Evolutionary conservation across 1,140 invertebrate species (phyloP).

Genomic region (Alviniconcha marisindica): DNA sequence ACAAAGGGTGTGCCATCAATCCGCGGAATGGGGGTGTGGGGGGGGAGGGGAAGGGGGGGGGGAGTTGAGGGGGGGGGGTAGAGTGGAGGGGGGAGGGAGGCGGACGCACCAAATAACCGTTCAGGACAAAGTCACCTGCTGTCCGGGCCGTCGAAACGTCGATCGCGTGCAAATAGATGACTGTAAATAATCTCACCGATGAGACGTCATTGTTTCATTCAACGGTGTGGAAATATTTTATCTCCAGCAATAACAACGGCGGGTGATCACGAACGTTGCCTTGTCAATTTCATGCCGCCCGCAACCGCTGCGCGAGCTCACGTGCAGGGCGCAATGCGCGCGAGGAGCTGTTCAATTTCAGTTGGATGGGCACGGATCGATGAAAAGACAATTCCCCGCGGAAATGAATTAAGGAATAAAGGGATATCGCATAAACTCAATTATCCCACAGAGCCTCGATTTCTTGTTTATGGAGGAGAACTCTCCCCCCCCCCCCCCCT

Average conservation of each 20-base stretch:
- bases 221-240: slow-evolving; percentile 38
- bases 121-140: too few relatives aligned
- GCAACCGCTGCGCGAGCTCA: not conserved
- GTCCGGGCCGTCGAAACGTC: not conserved
- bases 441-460: slow-evolving; percentile 31
- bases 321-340: slow-evolving; percentile 30
- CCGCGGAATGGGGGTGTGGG: not conserved
- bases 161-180: slow-evolving; percentile 23
- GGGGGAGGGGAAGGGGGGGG: not conserved
- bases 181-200: slow-evolving; percentile 34
- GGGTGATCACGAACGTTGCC: not conserved
- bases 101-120: too few relatives aligned
- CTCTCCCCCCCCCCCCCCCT: slow-evolving; percentile 5
- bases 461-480: slow-evolving; percentile 31
- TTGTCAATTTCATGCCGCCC: not conserved
- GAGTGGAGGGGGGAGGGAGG: not conserved
- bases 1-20: too few relatives aligned
- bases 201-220: slow-evolving; percentile 32
- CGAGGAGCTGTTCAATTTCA: slow-evolving; percentile 37
- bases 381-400: slow-evolving; percentile 38
- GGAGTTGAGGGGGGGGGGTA: not conserved
- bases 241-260: slow-evolving; percentile 33
- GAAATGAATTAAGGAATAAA: slow-evolving; percentile 42
- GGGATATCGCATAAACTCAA: slow-evolving; percentile 43
- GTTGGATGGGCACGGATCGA: slow-evolving; percentile 23